Conservation (phyloP, 2,113 vertebrate species). For the Phaethornis superciliosus region DNA sequence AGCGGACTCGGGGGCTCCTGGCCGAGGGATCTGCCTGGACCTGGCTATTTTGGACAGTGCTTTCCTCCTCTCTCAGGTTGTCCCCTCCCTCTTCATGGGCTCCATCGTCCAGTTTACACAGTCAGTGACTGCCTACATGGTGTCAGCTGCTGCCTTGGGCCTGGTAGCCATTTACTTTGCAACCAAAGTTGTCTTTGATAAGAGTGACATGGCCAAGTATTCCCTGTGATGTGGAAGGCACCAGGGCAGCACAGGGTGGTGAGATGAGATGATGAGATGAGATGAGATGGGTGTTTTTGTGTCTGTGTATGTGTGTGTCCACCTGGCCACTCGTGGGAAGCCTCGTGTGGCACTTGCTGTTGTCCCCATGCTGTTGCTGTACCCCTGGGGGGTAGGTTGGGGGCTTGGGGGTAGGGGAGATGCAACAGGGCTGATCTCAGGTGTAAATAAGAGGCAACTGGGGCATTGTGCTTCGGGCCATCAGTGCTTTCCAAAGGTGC, state of each 20-base stretch:
- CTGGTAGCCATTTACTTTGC: slow-evolving; percentile 85
- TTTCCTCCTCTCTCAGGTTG: slow-evolving; percentile 87
- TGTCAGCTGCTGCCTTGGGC: slow-evolving; percentile 78
- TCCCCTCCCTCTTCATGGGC: slow-evolving; percentile 85
- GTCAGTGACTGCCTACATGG: slow-evolving; percentile 85
- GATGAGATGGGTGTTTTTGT: not conserved
- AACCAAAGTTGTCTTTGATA: slow-evolving; percentile 82
- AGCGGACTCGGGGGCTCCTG: not conserved
- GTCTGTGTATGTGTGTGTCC: not conserved
- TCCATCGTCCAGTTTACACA: slow-evolving; percentile 84
- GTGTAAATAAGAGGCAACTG: not conserved
- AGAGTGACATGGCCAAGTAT: slow-evolving; percentile 77
- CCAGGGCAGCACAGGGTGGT: not conserved
- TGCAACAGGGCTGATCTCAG: slow-evolving; percentile 42
- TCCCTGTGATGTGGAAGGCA: slow-evolving; percentile 1
- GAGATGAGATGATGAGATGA: accelerated
- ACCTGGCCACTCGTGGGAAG: accelerated
- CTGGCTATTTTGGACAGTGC: slow-evolving; percentile 89
- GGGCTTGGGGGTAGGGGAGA: not conserved
- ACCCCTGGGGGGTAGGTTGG: not conserved
- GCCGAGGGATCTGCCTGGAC: slow-evolving; percentile 86
- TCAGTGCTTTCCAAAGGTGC: slow-evolving; percentile 44
- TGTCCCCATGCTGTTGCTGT: accelerated
- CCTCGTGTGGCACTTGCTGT: not conserved
- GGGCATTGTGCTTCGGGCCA: not conserved